Evolutionary conservation across 2,113 vertebrate species (phyloP).

Genomic region (Heterochromis multidens): DNA sequence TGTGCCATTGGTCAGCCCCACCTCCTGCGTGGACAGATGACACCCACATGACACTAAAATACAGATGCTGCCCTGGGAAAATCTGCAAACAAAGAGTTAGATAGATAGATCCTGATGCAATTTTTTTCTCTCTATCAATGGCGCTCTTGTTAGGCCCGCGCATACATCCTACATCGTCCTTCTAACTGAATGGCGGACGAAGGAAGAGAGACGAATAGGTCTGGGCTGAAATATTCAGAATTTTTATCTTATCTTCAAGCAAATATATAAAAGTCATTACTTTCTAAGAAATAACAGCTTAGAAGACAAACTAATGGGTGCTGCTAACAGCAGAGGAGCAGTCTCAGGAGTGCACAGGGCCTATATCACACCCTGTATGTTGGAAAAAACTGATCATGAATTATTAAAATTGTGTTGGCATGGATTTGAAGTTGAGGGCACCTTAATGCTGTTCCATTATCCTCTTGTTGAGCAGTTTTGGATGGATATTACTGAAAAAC

Average conservation of each 20-base stretch:
- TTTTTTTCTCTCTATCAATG: slow-evolving; percentile 33
- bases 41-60: not conserved
- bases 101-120: slow-evolving; percentile 6
- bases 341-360: not conserved
- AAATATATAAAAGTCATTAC: not conserved
- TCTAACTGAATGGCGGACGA: slow-evolving; percentile 22
- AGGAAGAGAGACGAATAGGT: not conserved
- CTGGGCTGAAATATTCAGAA: not conserved
- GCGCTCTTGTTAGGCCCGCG: slow-evolving; percentile 31
- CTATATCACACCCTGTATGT: not conserved
- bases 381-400: not conserved
- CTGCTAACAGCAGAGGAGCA: not conserved
- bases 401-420: not conserved
- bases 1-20: slow-evolving; percentile 88
- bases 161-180: not conserved
- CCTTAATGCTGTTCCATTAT: not conserved
- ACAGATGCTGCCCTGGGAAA: not conserved
- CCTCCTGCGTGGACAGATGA: slow-evolving; percentile 75
- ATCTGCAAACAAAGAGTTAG: slow-evolving; percentile 30
- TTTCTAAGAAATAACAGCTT: not conserved
- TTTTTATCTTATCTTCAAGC: not conserved
- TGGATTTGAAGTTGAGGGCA: not conserved
- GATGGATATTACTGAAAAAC: not conserved
- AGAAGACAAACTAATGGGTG: not conserved
- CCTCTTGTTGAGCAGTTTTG: not conserved